Evolutionary conservation across 2,113 vertebrate genomes (phyloP).

Genomic region (Sturnus vulgaris): DNA sequence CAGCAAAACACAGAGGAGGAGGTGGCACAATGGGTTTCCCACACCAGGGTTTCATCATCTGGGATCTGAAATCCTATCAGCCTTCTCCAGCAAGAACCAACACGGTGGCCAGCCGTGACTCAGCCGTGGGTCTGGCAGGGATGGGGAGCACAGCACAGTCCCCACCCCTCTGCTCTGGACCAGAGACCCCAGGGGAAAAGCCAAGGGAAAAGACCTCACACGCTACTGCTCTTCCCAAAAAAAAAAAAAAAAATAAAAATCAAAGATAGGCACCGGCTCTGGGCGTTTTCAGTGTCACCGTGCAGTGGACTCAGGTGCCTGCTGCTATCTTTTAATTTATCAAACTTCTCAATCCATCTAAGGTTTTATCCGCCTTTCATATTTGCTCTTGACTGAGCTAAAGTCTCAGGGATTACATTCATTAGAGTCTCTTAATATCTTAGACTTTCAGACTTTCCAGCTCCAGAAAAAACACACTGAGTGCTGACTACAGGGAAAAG

Average conservation of each 20-base stretch:
- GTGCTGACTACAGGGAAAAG: conserved; percentile 53
- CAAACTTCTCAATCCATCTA: conserved; percentile 13
- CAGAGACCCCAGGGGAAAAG: neutral
- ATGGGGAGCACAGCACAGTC: neutral
- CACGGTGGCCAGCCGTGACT: neutral
- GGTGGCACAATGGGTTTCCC: conserved; percentile 35
- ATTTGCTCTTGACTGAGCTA: conserved; percentile 9
- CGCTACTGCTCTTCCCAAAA: neutral
- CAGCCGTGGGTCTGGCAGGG: neutral
- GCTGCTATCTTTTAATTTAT: conserved; percentile 28
- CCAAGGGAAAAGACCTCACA: neutral
- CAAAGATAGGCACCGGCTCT: neutral
- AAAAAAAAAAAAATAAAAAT: neutral
- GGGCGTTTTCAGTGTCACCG: neutral
- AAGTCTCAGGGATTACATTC: conserved; percentile 29
- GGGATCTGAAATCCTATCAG: neutral
- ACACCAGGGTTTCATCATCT: neutral
- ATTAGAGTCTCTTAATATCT: conserved; percentile 25
- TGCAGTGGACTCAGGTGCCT: neutral
- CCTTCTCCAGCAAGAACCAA: neutral
- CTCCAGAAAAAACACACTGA: conserved; percentile 27
- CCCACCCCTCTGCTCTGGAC: neutral
- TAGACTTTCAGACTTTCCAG: conserved; percentile 13
- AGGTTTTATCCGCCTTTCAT: neutral
- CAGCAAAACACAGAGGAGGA: neutral